These are phyloP conservation scores for Augiades crinisus DNA, from an alignment of 2,888 invertebrate genomes.

Conservation along the genomic window DNA sequence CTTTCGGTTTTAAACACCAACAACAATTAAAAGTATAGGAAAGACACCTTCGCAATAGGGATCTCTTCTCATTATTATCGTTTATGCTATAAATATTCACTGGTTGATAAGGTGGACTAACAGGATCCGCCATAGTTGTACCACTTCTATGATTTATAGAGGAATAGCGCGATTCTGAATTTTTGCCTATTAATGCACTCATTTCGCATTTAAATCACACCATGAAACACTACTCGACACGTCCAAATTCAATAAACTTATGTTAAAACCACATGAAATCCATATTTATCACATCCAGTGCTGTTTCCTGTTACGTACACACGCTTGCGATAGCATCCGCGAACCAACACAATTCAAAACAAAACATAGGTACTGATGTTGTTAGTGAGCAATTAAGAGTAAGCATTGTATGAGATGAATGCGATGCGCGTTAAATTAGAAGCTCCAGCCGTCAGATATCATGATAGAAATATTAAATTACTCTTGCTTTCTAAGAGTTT, in stretches of 20 bases:
- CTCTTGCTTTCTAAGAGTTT: background rate
- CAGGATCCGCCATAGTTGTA: slow-evolving; percentile 33
- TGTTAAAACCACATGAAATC: slow-evolving; percentile 55
- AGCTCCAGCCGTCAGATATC: background rate
- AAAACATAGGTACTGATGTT: slow-evolving; percentile 36
- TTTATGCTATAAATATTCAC: slow-evolving; percentile 56
- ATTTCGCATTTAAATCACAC: slow-evolving; percentile 38
- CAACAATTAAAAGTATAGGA: slow-evolving; percentile 42
- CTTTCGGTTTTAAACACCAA: slow-evolving; percentile 48
- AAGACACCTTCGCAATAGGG: slow-evolving; percentile 45
- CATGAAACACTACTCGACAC: slow-evolving; percentile 39
- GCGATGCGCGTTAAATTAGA: slow-evolving; percentile 12
- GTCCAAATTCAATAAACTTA: slow-evolving; percentile 47
- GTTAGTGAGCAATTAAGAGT: slow-evolving; percentile 42
- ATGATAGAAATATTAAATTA: background rate
- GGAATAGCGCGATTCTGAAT: slow-evolving; percentile 48
- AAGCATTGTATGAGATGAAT: slow-evolving; percentile 26
- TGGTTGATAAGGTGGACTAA: slow-evolving; percentile 41
- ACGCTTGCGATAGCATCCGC: slow-evolving; percentile 46
- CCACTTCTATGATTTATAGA: slow-evolving; percentile 51
- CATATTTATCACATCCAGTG: slow-evolving; percentile 66
- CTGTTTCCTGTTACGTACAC: slow-evolving; percentile 65
- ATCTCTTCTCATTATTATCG: slow-evolving; percentile 38
- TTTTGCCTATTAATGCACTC: slow-evolving; percentile 45
- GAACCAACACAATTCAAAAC: slow-evolving; percentile 44